Conservation (phyloP, 2,113 vertebrate genomes). For the Brienomyrus brachyistius region DNA sequence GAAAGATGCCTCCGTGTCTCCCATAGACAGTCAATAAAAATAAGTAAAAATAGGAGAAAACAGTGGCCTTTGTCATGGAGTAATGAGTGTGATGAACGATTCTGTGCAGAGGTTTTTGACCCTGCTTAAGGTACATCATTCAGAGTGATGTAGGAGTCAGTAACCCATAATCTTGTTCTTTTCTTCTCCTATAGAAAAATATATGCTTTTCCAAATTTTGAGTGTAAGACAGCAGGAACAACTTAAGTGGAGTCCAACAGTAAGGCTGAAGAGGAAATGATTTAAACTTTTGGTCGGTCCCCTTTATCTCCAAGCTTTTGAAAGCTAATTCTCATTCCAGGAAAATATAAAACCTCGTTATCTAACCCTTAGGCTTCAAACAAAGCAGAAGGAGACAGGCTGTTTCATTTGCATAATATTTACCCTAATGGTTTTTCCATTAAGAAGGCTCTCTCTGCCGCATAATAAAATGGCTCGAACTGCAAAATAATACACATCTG, state of each 20-base stretch:
- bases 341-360: slow-evolving; percentile 54
- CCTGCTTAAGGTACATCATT: background rate
- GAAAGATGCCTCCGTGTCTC: background rate
- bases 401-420: slow-evolving; percentile 62
- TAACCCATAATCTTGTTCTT: background rate
- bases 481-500: slow-evolving; percentile 45
- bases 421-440: slow-evolving; percentile 65
- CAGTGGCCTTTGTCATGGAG: background rate
- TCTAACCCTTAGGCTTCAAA: slow-evolving; percentile 54
- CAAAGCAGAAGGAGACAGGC: slow-evolving; percentile 48
- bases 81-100: background rate
- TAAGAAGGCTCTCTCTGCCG: slow-evolving; percentile 55
- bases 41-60: background rate
- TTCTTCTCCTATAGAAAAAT: background rate
- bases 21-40: background rate
- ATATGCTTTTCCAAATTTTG: background rate
- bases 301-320: slow-evolving; percentile 34
- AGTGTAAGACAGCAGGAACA: background rate
- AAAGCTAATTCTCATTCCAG: slow-evolving; percentile 50
- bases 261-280: slow-evolving; percentile 13
- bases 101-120: background rate
- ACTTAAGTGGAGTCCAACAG: background rate
- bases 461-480: slow-evolving; percentile 55
- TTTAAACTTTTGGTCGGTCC: slow-evolving; percentile 21
- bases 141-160: background rate